phyloP scores from a whole-genome alignment of 2,888 invertebrate species.

The Ophion ellenae region DNA sequence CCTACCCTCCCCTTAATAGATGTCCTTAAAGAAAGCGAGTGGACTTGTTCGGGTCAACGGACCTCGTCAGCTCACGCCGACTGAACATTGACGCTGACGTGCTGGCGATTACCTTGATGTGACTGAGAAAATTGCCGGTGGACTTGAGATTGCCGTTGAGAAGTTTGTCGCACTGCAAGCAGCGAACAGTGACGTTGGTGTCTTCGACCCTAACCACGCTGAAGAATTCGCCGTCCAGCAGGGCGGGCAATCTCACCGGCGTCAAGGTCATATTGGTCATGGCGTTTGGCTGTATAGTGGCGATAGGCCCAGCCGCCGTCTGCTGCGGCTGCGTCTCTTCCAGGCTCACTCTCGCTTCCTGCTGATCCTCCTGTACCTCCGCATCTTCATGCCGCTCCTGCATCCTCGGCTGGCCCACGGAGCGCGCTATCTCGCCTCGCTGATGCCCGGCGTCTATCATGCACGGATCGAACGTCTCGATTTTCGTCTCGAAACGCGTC shows the following conservation, averaged over 20 bases:
- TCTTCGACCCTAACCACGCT: constrained; percentile 81
- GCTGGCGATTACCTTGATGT: constrained; percentile 77
- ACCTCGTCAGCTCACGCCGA: too few species aligned
- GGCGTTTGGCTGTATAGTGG: constrained; percentile 74
- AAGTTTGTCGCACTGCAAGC: constrained; percentile 81
- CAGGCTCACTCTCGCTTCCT: constrained; percentile 64
- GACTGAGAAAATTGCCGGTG: constrained; percentile 82
- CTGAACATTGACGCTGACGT: not conserved
- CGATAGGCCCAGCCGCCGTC: constrained; percentile 69
- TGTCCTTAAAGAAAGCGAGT: too few species aligned
- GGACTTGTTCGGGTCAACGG: too few species aligned
- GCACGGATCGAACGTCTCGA: constrained; percentile 80
- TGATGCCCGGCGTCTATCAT: constrained; percentile 76
- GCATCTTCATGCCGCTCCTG: constrained; percentile 65
- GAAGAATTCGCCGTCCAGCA: constrained; percentile 82
- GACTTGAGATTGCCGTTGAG: constrained; percentile 82
- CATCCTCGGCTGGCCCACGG: constrained; percentile 69
- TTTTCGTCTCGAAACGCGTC: constrained; percentile 78
- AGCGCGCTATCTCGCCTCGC: constrained; percentile 75
- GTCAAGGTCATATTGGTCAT: constrained; percentile 76
- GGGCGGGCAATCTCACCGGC: constrained; percentile 81
- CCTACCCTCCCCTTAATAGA: too few species aligned
- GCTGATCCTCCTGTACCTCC: constrained; percentile 73
- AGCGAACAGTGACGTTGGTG: constrained; percentile 81
- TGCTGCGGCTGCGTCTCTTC: constrained; percentile 13